phyloP scores from a whole-genome alignment of 1,140 invertebrate species.

The Conus ventricosus region DNA sequence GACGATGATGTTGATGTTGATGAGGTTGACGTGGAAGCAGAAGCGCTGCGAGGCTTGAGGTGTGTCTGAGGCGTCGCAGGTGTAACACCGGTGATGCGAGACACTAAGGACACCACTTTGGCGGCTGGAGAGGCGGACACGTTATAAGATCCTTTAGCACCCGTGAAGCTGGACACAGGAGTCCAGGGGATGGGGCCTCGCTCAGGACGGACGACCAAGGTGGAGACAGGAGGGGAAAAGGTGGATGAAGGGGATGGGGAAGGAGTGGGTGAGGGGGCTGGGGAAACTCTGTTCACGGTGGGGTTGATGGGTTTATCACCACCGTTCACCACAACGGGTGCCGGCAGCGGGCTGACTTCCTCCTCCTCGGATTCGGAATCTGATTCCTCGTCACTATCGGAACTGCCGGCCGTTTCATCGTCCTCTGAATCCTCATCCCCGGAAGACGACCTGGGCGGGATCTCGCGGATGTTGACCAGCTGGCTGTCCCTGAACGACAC shows the following conservation, averaged over 20 bases:
- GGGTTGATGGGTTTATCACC: neutral
- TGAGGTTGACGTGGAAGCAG: neutral
- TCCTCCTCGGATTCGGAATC: neutral
- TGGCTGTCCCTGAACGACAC: conserved; percentile 31
- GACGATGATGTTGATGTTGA: neutral
- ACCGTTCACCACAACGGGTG: neutral
- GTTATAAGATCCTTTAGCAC: conserved; percentile 14
- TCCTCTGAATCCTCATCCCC: conserved; percentile 12
- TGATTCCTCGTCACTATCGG: conserved; percentile 9
- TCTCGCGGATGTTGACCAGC: conserved; percentile 26
- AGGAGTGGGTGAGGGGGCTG: neutral
- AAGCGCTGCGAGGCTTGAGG: neutral
- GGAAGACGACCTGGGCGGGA: conserved; percentile 21
- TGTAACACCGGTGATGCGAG: conserved; percentile 21
- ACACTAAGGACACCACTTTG: conserved; percentile 17
- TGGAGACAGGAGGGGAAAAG: neutral
- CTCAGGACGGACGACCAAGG: neutral
- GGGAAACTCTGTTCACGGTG: too few relatives aligned
- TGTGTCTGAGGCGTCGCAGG: neutral
- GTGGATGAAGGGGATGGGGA: neutral
- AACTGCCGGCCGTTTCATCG: neutral
- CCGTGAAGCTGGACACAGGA: neutral
- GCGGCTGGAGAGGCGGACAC: neutral
- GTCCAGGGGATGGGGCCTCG: conserved; percentile 26
- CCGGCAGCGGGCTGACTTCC: neutral